Base-by-base conservation (phyloP, 2,888 invertebrate genomes). In the Athrips mouffetella region DNA sequence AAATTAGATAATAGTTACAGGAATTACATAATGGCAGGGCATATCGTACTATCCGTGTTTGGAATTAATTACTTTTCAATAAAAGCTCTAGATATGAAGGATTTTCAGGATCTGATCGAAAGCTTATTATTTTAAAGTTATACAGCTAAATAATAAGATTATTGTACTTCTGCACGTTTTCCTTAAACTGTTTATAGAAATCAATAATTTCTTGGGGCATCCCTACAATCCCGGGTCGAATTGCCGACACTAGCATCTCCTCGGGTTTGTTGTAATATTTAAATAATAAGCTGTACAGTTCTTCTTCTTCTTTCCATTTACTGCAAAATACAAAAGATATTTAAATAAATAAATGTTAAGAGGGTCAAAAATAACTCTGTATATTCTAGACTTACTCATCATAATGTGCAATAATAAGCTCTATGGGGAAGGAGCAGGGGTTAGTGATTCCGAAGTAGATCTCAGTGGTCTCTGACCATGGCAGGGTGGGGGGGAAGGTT, bases 331-430 rank as follows among this genome's bases (percentile, higher is more conserved):
- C 5, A 37, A 18, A 37, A 13, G 16, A 2, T 10, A 33, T 18
- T 31, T 13, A 31, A 31, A 37, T 18, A 18, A 37, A 18, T 5
- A 37, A n/a, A 20, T 16, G 16, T 20, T 7, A 25, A 6, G 25
- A 25, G 8, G 25, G 25, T n/a, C 25, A 25, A 3, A 8, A 16
- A 4, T 41, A 15, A 23, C 11, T 13, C 11, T 25, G 6, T 3
- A 25, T 4, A 13, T 18, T 13, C 6, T 2, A 8, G 11, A 73
- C 84, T 86, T 80, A 92, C 92, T 76, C 67, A 67, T 94, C 93
- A 64, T 90, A 90, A 69, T 94, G 93, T 13, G 91, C 80, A 72
- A 93, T 91, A 65, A 91, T 92, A 41, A 93, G 81, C 73, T 94
- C 94, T 15, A 94, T 83, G 0, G 93, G 91, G 71, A 91, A 91